Evolutionary conservation across 2,113 vertebrate species (phyloP).

Genomic region (Oxygymnocypris stewartii): DNA sequence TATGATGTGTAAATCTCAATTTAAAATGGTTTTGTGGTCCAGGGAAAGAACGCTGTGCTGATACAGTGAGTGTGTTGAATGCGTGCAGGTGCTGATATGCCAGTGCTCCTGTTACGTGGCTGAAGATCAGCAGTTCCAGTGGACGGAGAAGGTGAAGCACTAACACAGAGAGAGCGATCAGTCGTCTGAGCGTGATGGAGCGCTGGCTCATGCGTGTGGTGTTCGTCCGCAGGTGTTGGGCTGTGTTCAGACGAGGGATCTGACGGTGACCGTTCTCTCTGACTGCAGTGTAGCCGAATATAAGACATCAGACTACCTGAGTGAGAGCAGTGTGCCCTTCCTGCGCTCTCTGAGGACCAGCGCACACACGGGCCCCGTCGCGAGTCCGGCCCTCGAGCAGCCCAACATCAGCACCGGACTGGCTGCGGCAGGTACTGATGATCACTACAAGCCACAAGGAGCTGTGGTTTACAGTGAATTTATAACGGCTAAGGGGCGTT

Average conservation of each 20-base stretch:
- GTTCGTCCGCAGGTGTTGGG: conserved; percentile 80
- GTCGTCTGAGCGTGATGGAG: no score
- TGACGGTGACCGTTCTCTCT: conserved; percentile 85
- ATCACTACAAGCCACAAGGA: no score
- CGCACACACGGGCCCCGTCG: conserved; percentile 66
- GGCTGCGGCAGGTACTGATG: conserved; percentile 85
- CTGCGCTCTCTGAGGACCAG: conserved; percentile 85
- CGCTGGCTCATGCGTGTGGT: neutral
- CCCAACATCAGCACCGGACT: conserved; percentile 90
- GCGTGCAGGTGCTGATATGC: conserved; percentile 83
- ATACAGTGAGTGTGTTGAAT: no score
- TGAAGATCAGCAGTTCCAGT: conserved; percentile 93
- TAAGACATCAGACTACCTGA: conserved; percentile 81
- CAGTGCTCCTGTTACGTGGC: conserved; percentile 85
- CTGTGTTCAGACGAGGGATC: conserved; percentile 72
- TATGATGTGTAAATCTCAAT: no score
- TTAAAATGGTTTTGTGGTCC: no score
- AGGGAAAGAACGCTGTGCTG: no score
- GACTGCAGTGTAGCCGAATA: conserved; percentile 86
- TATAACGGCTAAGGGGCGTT: no score
- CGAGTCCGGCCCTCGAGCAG: conserved; percentile 84
- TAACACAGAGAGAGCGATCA: no score
- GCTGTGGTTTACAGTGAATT: no score
- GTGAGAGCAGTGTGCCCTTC: conserved; percentile 80
- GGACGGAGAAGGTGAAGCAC: conserved; percentile 89